Evolutionary conservation across 2,113 vertebrate genomes (phyloP), one percentile per base, ranked within the genome.

Genomic region (Strix uralensis): DNA sequence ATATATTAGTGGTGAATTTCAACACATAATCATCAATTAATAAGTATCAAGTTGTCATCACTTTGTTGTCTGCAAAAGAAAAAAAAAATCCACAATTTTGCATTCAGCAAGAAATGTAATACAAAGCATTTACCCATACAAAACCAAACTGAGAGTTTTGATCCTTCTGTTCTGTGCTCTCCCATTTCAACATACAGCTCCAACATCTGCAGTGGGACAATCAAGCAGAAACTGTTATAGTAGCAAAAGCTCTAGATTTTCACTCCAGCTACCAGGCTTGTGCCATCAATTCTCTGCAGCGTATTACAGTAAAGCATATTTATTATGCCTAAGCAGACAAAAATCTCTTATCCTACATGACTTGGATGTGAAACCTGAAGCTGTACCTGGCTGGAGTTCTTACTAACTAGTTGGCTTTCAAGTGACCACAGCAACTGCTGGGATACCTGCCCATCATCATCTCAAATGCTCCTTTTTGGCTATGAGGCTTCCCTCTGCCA

Each of bases 1-100:
- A 44, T 27, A 1, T n/a, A 44, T 70, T 40, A 88, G 36, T 38
- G 19, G 59, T 26, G 34, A 65, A 71, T 36, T 73, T 65, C 71
- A 79, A 17, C 38, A 18, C 65, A 49, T 81, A 54, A 42, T 73
- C 38, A 93, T 98, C 88, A 98, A 44, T 97, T 97, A 92, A 97
- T 94, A 89, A 98, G 97, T 81, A 98, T 94, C 90, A 98, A 88
- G 88, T 95, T 94, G 46, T 98, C 98, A 90, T 98, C 97, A 44
- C 96, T 98, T 77, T 79, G 72, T 88, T 38, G 90, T 74, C 98
- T 98, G 87, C 26, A 96, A 89, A 94, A 75, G 65, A n/a, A 59
- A 58, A 58, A 44, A 36, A 95, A 81, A 96, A 42, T 5, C 58
- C 10, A 66, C 17, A 52, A 30, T 73, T 92, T 42, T 87, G 62